Percentiles rank a stretch among this genome's conserved stretches.
Conservation (phyloP, 2,797 vertebrate species). For the Tenualosa ilisha region DNA sequence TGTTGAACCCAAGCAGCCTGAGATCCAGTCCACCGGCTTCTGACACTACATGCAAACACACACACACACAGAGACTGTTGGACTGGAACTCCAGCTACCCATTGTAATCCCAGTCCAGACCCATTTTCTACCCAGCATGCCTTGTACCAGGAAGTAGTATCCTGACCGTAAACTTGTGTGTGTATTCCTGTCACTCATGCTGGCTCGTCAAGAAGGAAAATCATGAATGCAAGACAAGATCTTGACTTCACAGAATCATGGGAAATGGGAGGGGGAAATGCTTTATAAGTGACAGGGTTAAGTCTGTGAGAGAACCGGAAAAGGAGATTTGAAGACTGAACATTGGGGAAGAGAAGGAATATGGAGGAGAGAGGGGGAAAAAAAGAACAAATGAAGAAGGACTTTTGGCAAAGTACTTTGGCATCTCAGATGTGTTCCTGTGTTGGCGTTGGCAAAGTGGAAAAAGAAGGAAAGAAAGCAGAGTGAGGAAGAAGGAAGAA, state of each 20-base stretch:
- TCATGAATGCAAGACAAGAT: neutral
- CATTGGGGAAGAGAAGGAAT: neutral
- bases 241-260: neutral
- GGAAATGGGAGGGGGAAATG: neutral
- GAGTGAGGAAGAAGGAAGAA: constrained; percentile 38
- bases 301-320: constrained; percentile 23
- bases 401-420: neutral
- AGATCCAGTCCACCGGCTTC: constrained; percentile 76
- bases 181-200: constrained; percentile 20
- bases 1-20: constrained; percentile 56
- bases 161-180: constrained; percentile 45
- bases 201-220: neutral
- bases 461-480: constrained; percentile 18
- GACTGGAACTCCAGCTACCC: constrained; percentile 38
- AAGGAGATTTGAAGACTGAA: constrained; percentile 36
- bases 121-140: constrained; percentile 59
- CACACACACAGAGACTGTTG: constrained; percentile 31
- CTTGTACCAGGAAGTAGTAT: constrained; percentile 52
- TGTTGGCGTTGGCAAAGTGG: constrained; percentile 10
- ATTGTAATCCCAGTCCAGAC: constrained; percentile 43
- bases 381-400: neutral
- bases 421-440: neutral
- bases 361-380: constrained; percentile 23
- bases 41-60: constrained; percentile 51
- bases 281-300: constrained; percentile 27